These are phyloP conservation scores for Synergus japonicus DNA, from an alignment of 2,888 invertebrate genomes.

Conservation along the genomic window DNA sequence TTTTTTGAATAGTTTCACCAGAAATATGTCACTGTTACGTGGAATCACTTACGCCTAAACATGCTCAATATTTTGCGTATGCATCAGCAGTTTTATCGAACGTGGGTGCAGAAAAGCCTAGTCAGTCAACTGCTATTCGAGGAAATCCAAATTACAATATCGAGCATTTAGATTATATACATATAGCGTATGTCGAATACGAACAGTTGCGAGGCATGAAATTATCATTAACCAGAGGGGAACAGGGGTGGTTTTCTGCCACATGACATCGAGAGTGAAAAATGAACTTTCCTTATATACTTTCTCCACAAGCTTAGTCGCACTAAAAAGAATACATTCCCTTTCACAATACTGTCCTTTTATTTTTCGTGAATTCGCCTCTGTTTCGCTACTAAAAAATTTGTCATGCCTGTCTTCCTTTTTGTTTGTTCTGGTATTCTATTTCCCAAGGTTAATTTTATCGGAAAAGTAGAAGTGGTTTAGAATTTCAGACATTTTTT, in stretches of 20 bases:
- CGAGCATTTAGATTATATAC: neutral
- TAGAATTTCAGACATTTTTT: neutral
- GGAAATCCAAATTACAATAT: constrained; percentile 37
- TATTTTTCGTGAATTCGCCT: neutral
- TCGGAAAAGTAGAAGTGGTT: neutral
- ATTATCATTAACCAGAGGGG: constrained; percentile 28
- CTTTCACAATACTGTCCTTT: neutral
- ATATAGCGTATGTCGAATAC: constrained; percentile 4
- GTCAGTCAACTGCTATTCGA: constrained; percentile 24
- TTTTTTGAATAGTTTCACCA: constrained; percentile 4
- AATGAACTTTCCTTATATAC: constrained; percentile 11
- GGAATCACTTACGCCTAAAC: constrained; percentile 21
- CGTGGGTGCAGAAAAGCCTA: constrained; percentile 27
- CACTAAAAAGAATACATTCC: neutral
- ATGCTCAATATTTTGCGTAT: constrained; percentile 25
- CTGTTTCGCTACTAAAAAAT: constrained; percentile 21
- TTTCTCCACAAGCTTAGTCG: neutral
- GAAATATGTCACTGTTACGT: constrained; percentile 11
- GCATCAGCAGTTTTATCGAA: constrained; percentile 33
- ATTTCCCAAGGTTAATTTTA: neutral
- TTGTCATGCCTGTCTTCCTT: constrained; percentile 18
- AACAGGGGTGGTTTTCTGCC: constrained; percentile 21
- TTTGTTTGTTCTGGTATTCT: neutral
- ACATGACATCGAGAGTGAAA: constrained; percentile 32
- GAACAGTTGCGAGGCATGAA: constrained; percentile 36